Conservation (phyloP, 2,888 invertebrate species). For the Epinotia bilunana region DNA sequence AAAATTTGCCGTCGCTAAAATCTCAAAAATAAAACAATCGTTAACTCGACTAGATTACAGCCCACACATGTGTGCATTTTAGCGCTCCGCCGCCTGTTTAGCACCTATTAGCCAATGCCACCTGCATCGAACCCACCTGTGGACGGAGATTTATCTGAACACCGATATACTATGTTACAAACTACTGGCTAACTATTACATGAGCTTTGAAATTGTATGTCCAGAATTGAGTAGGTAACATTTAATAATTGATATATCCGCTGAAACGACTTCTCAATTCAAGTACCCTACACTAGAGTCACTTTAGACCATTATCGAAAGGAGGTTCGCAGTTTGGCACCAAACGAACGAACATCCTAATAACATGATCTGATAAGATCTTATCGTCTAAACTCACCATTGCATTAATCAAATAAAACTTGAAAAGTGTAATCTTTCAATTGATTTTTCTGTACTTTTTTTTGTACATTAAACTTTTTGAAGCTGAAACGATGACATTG, state of each 20-base stretch:
- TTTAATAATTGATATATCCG: not conserved
- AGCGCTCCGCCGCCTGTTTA: slow-evolving; percentile 47
- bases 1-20: not conserved
- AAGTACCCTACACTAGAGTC: not conserved
- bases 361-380: not conserved
- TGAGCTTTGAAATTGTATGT: slow-evolving; percentile 10
- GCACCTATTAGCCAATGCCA: slow-evolving; percentile 41
- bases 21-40: not conserved
- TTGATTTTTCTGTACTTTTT: not conserved
- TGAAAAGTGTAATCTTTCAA: not conserved
- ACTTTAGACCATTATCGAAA: not conserved
- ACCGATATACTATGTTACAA: slow-evolving; percentile 12
- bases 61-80: slow-evolving; percentile 45
- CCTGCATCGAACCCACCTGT: slow-evolving; percentile 39
- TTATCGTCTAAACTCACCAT: not conserved
- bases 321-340: not conserved
- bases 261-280: not conserved
- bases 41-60: not conserved
- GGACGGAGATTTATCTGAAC: slow-evolving; percentile 22
- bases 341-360: not conserved
- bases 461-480: too few species aligned
- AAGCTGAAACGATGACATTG: slow-evolving; percentile 1
- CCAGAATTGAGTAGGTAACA: not conserved
- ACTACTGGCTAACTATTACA: not conserved
- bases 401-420: not conserved